These are phyloP conservation scores for Octopus sinensis DNA, from an alignment of 1,140 invertebrate genomes.

Conservation along the genomic window DNA sequence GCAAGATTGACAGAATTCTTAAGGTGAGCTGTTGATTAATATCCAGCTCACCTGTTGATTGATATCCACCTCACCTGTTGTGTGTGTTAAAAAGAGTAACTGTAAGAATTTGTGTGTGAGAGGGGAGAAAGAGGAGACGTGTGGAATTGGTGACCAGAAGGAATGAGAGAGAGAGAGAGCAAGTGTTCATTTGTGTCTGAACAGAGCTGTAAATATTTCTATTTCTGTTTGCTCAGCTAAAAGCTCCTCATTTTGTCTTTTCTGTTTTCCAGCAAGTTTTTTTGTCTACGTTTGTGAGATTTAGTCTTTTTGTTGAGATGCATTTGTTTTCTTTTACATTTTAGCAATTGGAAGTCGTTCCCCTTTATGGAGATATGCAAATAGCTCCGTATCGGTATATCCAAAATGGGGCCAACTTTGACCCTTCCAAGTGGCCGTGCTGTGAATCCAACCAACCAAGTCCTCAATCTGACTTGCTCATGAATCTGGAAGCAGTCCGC, in stretches of 20 bases:
- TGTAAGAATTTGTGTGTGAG: too few relatives aligned
- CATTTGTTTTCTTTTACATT: conserved; percentile 17
- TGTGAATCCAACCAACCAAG: conserved; percentile 60
- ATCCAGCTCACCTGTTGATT: too few relatives aligned
- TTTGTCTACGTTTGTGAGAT: not conserved
- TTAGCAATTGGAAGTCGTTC: conserved; percentile 88
- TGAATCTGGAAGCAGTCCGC: conserved; percentile 87
- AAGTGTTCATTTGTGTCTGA: not conserved
- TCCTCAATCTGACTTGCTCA: conserved; percentile 93
- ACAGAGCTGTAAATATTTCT: not conserved
- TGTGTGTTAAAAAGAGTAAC: too few relatives aligned
- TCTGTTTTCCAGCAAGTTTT: not conserved
- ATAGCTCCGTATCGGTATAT: conserved; percentile 99
- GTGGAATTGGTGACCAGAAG: too few relatives aligned
- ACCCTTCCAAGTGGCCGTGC: conserved; percentile 88
- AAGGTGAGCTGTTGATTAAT: conserved; percentile 65
- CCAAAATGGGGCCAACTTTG: conserved; percentile 91
- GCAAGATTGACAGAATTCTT: conserved; percentile 94
- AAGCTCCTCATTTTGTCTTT: not conserved
- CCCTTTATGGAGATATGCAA: conserved; percentile 99
- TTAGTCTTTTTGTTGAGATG: not conserved
- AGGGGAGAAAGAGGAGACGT: too few relatives aligned
- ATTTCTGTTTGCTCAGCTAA: not conserved
- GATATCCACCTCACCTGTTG: too few relatives aligned
- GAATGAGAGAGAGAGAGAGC: too few relatives aligned